Evolutionary conservation across 2,888 invertebrate species (phyloP).

Genomic region (Rhimphoctona megacephalus): DNA sequence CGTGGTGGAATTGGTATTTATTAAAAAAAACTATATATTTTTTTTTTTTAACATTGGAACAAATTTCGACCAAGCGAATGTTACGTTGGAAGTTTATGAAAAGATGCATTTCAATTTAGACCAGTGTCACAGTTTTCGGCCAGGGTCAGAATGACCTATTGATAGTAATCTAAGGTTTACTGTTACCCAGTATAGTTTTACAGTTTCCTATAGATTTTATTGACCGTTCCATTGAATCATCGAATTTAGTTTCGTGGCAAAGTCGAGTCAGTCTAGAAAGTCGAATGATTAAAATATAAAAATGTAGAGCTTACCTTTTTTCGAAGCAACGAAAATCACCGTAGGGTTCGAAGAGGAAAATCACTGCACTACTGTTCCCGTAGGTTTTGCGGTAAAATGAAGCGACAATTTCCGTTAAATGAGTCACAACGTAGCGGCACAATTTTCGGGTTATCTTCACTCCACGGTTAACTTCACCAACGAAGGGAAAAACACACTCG

Average conservation of each 20-base stretch:
- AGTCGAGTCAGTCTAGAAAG: background rate
- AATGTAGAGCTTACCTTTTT: background rate
- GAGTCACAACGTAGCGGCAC: slow-evolving; percentile 19
- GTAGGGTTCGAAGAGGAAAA: background rate
- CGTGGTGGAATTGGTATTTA: too few relatives aligned
- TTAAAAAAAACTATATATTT: too few relatives aligned
- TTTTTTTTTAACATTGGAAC: background rate
- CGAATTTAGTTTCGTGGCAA: background rate
- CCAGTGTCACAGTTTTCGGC: background rate
- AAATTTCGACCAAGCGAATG: background rate
- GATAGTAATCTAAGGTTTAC: background rate
- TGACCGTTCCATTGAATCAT: background rate
- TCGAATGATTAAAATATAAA: background rate
- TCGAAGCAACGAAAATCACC: background rate
- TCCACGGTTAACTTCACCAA: slow-evolving; percentile 23
- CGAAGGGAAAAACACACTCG: slow-evolving; percentile 32
- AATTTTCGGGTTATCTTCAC: slow-evolving; percentile 30
- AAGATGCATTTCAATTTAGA: background rate
- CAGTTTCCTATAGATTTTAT: background rate
- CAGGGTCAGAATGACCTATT: background rate
- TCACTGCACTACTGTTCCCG: slow-evolving; percentile 17
- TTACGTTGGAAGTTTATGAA: background rate
- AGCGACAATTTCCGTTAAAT: slow-evolving; percentile 1
- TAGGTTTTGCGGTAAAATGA: background rate
- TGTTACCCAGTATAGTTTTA: background rate